phyloP scores from a whole-genome alignment of 2,797 vertebrate species.

The Chrosomus eos region DNA sequence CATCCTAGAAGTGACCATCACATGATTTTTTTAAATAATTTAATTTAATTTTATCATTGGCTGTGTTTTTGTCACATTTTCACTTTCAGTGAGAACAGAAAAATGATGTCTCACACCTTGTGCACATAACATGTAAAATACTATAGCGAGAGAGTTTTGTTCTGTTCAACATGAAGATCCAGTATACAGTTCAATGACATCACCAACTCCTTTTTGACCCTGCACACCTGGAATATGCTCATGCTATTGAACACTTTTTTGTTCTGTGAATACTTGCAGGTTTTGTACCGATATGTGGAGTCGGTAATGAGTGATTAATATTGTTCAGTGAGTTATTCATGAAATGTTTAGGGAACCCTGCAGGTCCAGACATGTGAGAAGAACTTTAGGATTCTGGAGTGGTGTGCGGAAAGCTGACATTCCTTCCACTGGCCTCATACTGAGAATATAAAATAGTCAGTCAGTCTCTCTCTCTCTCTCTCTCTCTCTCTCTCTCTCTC shows the following conservation, averaged over 20 bases:
- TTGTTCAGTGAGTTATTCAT: slow-evolving; percentile 23
- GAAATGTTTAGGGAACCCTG: slow-evolving; percentile 30
- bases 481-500: slow-evolving; percentile 22
- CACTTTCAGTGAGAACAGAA: background rate
- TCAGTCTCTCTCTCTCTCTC: background rate
- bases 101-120: background rate
- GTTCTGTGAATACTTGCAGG: background rate
- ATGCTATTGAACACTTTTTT: background rate
- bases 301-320: slow-evolving; percentile 33
- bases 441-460: slow-evolving; percentile 45
- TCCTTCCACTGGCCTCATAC: slow-evolving; percentile 47
- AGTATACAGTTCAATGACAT: background rate
- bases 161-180: background rate
- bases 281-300: background rate
- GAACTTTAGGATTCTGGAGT: slow-evolving; percentile 43
- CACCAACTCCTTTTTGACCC: background rate
- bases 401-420: slow-evolving; percentile 54
- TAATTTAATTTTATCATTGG: background rate
- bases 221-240: slow-evolving; percentile 1
- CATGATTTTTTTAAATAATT: background rate
- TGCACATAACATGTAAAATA: background rate
- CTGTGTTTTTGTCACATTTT: background rate
- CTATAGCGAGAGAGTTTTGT: background rate
- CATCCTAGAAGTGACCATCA: background rate
- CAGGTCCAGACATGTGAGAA: slow-evolving; percentile 53